Evolutionary conservation across 2,888 invertebrate species (phyloP).

Genomic region (Lycophotia porphyrea): DNA sequence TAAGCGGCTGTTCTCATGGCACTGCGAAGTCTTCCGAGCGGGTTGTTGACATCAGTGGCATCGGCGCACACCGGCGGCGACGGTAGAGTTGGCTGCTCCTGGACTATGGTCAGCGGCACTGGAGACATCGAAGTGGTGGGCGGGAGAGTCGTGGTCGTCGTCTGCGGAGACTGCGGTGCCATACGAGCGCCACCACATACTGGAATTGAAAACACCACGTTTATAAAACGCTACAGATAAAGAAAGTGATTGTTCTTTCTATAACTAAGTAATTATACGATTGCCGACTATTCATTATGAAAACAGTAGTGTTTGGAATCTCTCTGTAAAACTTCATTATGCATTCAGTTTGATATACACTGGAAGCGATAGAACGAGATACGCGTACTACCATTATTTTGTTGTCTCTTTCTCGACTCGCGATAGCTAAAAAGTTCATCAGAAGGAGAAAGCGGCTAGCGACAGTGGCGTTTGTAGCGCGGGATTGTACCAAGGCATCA

Average conservation of each 20-base stretch:
- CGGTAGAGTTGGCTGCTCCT: slow-evolving; percentile 72
- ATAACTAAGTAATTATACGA: not conserved
- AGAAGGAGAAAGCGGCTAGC: slow-evolving; percentile 90
- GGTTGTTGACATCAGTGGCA: slow-evolving; percentile 73
- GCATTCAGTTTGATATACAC: slow-evolving; percentile 13
- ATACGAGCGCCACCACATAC: slow-evolving; percentile 76
- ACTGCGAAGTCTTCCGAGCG: slow-evolving; percentile 84
- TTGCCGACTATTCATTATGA: not conserved
- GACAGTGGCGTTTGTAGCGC: slow-evolving; percentile 87
- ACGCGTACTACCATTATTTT: slow-evolving; percentile 44
- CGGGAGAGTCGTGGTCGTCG: slow-evolving; percentile 66
- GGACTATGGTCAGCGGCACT: slow-evolving; percentile 72
- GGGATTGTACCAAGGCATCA: slow-evolving; percentile 87
- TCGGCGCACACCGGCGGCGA: slow-evolving; percentile 76
- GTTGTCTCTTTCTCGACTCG: slow-evolving; percentile 69
- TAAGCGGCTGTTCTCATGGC: slow-evolving; percentile 86
- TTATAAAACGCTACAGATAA: not conserved
- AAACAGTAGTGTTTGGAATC: not conserved
- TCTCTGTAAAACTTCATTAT: not conserved
- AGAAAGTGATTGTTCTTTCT: not conserved
- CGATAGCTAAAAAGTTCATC: slow-evolving; percentile 77
- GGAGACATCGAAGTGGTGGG: slow-evolving; percentile 67
- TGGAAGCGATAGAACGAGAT: slow-evolving; percentile 62
- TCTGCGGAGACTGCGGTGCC: slow-evolving; percentile 61
- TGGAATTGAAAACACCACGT: slow-evolving; percentile 59